Base-by-base conservation (phyloP, 2,888 invertebrate genomes). In the Neria commutata region DNA sequence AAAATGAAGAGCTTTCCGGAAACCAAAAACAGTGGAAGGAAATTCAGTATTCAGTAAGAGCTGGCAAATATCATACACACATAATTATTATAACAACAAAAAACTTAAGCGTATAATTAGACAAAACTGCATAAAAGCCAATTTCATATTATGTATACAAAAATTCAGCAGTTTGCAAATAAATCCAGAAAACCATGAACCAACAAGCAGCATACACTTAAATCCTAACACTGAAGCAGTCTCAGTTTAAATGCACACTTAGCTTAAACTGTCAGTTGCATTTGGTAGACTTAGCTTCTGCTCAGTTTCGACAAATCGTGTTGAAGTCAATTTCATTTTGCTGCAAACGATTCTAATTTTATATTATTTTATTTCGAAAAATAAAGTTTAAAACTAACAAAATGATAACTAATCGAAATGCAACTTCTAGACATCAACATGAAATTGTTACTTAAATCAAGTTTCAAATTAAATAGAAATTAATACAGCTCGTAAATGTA, bases 31-130 rank as follows among this genome's bases (percentile, higher is more conserved):
- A 66, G 59, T 64, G 53, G 61, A 61, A 65, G 55, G 60, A 54
- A 64, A 61, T 66, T 69, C 69, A 72, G 60, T 68, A 73, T 62
- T 67, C 72, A 72, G 16, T 63, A 71, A 64, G 68, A 71, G 67
- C 62, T 64, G 68, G 17, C 10, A 40, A 40, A 51, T 72, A 72
- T 67, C 11, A 47, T 25, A 24, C n/a, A 23, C 5, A 47, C 5
- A n/a, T 17, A 24, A 47, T 14, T 25, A 24, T 11, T 25, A 47
- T 6, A 47, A 25, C 52, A 62, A 61, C 23, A 58, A 51, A 19
- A 16, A 40, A 56, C 29, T 37, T 37, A 14, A 37, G 50, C 21
- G 52, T 55, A 59, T 48, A 60, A 57, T 3, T 14, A 52, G 48
- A 49, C 16, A 11, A 49, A 50, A 50, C 19, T 16, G 26, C 37